A percentile compares a stretch with the other conserved stretches of the same genome.
phyloP scores from a whole-genome alignment of 2,888 invertebrate species.

The Leuctra nigra region DNA sequence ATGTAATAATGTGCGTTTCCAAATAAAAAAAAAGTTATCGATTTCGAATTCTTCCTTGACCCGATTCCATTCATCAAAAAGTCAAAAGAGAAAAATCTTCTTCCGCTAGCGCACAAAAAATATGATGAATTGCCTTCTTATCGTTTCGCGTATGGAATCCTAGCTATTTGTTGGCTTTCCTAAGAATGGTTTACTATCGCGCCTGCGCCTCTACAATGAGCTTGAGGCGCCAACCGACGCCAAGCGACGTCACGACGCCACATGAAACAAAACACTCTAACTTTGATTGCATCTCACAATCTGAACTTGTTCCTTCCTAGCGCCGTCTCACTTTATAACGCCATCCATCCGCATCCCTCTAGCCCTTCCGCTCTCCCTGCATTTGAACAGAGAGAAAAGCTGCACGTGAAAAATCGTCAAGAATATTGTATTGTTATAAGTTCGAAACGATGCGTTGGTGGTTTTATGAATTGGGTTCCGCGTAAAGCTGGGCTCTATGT shows the following conservation, averaged over 20 bases:
- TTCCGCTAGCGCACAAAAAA: background rate
- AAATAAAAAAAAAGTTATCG: background rate
- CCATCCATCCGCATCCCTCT: background rate
- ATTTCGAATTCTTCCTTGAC: background rate
- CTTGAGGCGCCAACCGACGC: conserved; percentile 2
- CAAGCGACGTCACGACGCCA: conserved; percentile 6
- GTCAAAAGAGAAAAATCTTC: background rate
- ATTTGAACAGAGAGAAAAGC: background rate
- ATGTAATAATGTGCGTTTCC: background rate
- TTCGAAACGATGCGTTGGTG: background rate
- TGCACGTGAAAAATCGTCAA: conserved; percentile 14
- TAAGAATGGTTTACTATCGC: background rate
- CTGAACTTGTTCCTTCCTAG: background rate
- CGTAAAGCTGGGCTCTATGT: background rate
- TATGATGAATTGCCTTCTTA: background rate
- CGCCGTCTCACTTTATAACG: background rate
- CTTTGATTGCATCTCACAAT: conserved; percentile 9
- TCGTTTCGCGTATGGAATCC: background rate
- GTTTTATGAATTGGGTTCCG: conserved; percentile 6
- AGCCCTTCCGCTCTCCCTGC: background rate
- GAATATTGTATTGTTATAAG: conserved; percentile 5
- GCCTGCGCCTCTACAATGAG: conserved; percentile 1
- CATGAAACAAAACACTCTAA: conserved; percentile 12
- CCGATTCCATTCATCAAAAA: background rate
- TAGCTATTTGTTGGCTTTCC: background rate